Base-by-base conservation (phyloP, 2,888 invertebrate genomes). In the Rhagium mordax region DNA sequence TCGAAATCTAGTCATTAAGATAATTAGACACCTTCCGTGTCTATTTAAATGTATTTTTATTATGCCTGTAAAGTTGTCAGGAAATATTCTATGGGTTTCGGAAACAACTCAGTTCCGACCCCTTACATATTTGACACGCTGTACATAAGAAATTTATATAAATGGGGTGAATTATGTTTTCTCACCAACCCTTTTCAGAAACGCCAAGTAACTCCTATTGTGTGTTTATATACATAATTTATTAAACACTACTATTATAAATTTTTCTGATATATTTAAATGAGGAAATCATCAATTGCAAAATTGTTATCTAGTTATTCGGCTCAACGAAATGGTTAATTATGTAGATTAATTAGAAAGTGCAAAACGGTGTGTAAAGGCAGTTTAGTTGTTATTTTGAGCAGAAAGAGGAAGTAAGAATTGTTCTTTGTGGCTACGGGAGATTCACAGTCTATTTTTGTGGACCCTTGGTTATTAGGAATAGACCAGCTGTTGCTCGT, bases 401-500 rank as follows among this genome's bases (percentile, higher is more conserved):
- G 78, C 74, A 75, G 53, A 78, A 81, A 74, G 74, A 81, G 82
- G 81, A 82, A 82, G 80, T 80, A 74, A 75, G 79, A 81, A 81
- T 80, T 79, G 48, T 76, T 71, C 72, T 67, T 68, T 73, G 59
- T 16, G 65, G 71, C 71, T 72, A 74, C 70, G 70, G 71, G 69
- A 71, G 70, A 78, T 77, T 76, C 48, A 29, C 72, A 73, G 66
- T 79, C 79, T 79, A 79, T 78, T 78, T 78, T 79, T 74, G 78
- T 77, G 69, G 76, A 75, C 76, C 76, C 75, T 76, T 78, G 78
- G 78, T 79, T 81, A 79, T 78, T 80, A 81, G 74, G 69, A 79
- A 70, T 70, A 74, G 61, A 74, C 78, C 81, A 84, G 82, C 84
- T 84, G 84, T 82, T 81, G 79, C 72, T 68, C 79, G 80, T 83